A percentile compares a stretch with the other conserved stretches of the same genome.
Conservation (phyloP, 2,888 invertebrate genomes). For the Syrista parreyssii region DNA sequence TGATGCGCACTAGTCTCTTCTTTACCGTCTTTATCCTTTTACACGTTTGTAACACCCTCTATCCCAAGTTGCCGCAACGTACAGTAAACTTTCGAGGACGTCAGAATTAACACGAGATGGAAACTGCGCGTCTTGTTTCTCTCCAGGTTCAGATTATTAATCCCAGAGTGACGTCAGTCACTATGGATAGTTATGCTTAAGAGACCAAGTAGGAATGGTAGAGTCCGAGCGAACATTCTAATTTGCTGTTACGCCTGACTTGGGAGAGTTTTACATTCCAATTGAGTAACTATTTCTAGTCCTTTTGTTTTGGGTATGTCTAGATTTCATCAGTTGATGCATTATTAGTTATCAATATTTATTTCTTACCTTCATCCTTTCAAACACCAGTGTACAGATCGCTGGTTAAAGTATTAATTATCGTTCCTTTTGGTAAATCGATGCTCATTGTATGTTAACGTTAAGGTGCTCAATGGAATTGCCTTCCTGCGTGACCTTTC, state of each 20-base stretch:
- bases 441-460: background rate
- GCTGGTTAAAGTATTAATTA: background rate
- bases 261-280: background rate
- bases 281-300: background rate
- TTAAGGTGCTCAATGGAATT: background rate
- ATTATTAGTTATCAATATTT: background rate
- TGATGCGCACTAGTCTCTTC: background rate
- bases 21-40: background rate
- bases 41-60: background rate
- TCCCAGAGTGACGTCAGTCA: background rate
- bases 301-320: too few relatives aligned
- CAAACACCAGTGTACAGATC: background rate
- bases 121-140: conserved; percentile 9
- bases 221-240: background rate
- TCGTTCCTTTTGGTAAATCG: background rate
- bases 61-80: background rate
- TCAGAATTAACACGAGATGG: background rate
- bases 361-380: background rate
- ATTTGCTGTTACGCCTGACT: background rate
- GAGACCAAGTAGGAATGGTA: background rate
- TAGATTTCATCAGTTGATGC: too few relatives aligned
- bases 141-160: background rate
- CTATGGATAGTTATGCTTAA: background rate
- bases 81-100: background rate
- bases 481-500: background rate